Base-by-base conservation (phyloP, 2,113 vertebrate genomes). In the Azemiops feae region DNA sequence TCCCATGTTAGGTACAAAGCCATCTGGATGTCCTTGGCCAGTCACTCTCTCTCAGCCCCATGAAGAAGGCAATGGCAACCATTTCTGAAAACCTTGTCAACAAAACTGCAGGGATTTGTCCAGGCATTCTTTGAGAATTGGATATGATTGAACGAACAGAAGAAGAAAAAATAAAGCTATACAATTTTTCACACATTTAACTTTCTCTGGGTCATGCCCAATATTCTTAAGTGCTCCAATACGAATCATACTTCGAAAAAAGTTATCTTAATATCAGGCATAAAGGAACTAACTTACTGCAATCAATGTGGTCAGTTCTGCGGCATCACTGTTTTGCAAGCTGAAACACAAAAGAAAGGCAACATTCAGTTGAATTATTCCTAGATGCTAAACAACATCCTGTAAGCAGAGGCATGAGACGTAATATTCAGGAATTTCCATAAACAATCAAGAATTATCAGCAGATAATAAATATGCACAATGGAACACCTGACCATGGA, bases 241-340 rank as follows among this genome's bases (percentile, higher is more conserved):
- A 43, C 0, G 5, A 93, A 10, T 90, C 34, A n/a, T 0, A 34
- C 18, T 85, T 93, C 57, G 91, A 85, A 53, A 45, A 90, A 95
- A 64, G 86, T 90, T 14, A 45, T 30, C 89, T 92, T 91, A 95
- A 95, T 22, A 87, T 91, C 93, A 93, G 93, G 1, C 92, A 94
- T 89, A 55, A 16, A 43, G 53, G 93, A 39, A 87, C 92, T 88
- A 81, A 81, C 98, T 98, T 98, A 98, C 98, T 97, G 97, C 94
- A 93, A 96, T 96, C 95, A 96, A 86, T 0, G 93, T 88, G 93
- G 95, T 98, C 98, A 98, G 95, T 96, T 96, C 96, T 97, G 96
- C 96, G 97, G 96, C 98, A 99, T 98, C 96, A 96, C 97, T 96
- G 97, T 95, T 96, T 93, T 93, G 95, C 95, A 97, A 98, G 94